phyloP scores from a whole-genome alignment of 2,888 invertebrate genomes.

The Euphydryas editha region DNA sequence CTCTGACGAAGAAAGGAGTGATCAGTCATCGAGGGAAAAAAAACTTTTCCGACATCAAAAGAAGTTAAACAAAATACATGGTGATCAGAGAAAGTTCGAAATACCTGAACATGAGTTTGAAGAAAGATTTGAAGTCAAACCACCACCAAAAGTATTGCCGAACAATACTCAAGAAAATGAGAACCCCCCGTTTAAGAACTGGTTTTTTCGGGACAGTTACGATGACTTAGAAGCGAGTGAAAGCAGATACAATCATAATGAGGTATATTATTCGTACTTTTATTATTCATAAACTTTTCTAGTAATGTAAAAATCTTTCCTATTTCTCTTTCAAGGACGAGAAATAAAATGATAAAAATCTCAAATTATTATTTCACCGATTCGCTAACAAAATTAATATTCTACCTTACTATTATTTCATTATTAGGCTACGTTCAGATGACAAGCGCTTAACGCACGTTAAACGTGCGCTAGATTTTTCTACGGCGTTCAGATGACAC shows the following conservation, averaged over 20 bases:
- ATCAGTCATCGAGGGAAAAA: slow-evolving; percentile 43
- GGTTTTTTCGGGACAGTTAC: slow-evolving; percentile 73
- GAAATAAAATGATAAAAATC: background rate
- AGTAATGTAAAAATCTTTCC: background rate
- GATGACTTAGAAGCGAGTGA: slow-evolving; percentile 75
- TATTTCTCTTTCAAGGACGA: background rate
- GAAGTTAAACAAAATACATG: slow-evolving; percentile 50
- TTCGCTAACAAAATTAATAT: background rate
- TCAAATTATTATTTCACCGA: background rate
- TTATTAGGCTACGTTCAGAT: slow-evolving; percentile 25
- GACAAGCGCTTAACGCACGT: no score
- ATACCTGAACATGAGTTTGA: slow-evolving; percentile 85
- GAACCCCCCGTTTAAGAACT: slow-evolving; percentile 60
- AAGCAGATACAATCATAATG: slow-evolving; percentile 58
- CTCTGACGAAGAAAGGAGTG: slow-evolving; percentile 49
- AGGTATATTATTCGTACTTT: slow-evolving; percentile 51
- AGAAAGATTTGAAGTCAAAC: slow-evolving; percentile 81
- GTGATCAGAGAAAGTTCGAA: slow-evolving; percentile 59
- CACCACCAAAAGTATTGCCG: slow-evolving; percentile 65
- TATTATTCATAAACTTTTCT: background rate
- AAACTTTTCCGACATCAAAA: slow-evolving; percentile 77
- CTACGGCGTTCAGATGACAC: no score
- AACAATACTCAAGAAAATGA: slow-evolving; percentile 44
- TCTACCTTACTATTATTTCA: slow-evolving; percentile 15
- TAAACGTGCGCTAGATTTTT: no score